Percentiles rank a stretch among this genome's conserved stretches.
phyloP scores from a whole-genome alignment of 1,140 invertebrate genomes.

The Penaeus chinensis region DNA sequence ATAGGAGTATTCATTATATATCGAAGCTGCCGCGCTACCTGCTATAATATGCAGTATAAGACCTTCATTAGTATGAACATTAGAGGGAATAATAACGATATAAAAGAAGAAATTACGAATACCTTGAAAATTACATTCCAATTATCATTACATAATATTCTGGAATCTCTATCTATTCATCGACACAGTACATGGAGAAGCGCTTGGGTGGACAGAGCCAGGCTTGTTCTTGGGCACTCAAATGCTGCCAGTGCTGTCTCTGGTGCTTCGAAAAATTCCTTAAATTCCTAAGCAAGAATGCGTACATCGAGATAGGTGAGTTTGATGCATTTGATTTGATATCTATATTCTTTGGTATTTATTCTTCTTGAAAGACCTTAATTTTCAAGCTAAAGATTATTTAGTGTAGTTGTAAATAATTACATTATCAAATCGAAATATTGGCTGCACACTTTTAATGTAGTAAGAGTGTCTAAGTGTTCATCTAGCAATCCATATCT shows the following conservation, averaged over 20 bases:
- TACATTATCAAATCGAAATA: too few species aligned
- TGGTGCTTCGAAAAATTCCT: constrained; percentile 81
- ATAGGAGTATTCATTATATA: not conserved
- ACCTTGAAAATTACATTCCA: not conserved
- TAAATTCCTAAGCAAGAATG: constrained; percentile 80
- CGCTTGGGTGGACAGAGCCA: constrained; percentile 17
- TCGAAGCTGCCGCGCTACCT: not conserved
- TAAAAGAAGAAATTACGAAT: not conserved
- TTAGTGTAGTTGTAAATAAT: too few species aligned
- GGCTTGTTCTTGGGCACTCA: constrained; percentile 64
- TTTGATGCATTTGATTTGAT: not conserved
- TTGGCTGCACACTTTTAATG: too few species aligned
- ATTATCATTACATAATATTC: not conserved
- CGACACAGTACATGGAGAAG: constrained; percentile 27
- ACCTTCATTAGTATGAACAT: too few species aligned
- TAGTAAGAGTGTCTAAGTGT: too few species aligned
- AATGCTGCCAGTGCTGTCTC: constrained; percentile 80
- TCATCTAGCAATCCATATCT: too few species aligned
- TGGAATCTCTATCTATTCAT: not conserved
- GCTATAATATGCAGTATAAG: not conserved
- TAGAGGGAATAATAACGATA: too few species aligned
- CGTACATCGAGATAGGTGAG: constrained; percentile 82
- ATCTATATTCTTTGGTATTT: not conserved
- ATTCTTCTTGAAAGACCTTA: not conserved
- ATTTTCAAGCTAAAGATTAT: too few species aligned